A percentile compares a stretch with the other conserved stretches of the same genome.
These are phyloP conservation scores for Lutraria rhynchaena DNA, from an alignment of 1,140 invertebrate genomes.

Conservation along the genomic window DNA sequence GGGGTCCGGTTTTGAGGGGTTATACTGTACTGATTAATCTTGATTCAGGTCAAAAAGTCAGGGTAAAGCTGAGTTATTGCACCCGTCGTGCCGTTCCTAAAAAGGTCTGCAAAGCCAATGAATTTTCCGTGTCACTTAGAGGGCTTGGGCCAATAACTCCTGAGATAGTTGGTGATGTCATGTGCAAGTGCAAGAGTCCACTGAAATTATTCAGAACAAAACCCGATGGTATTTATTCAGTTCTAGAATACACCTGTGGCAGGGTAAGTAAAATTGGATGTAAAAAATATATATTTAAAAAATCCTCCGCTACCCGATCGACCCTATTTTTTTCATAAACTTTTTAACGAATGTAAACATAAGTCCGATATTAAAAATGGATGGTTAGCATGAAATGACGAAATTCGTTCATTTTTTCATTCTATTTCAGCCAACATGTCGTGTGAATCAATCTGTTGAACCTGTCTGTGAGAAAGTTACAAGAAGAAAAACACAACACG, in stretches of 20 bases:
- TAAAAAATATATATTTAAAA: neutral
- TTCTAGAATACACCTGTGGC: constrained; percentile 23
- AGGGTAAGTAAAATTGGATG: constrained; percentile 3
- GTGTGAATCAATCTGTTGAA: neutral
- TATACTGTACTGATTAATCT: too few species aligned
- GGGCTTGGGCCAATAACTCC: constrained; percentile 27
- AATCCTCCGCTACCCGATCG: neutral
- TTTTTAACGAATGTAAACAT: neutral
- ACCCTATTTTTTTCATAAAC: neutral
- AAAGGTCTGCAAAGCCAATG: neutral
- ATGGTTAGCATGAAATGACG: neutral
- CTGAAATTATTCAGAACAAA: constrained; percentile 3
- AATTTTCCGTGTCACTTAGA: constrained; percentile 18
- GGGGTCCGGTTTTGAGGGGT: too few species aligned
- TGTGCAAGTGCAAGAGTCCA: constrained; percentile 12
- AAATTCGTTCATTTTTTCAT: neutral
- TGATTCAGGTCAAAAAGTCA: constrained; percentile 23
- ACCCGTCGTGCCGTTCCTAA: neutral
- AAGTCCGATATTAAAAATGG: neutral
- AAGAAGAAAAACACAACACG: neutral
- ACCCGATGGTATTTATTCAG: constrained; percentile 19
- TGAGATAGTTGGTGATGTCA: constrained; percentile 27
- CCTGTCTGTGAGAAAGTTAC: constrained; percentile 18
- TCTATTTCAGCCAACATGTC: constrained; percentile 21
- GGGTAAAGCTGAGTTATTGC: constrained; percentile 23